Evolutionary conservation across 35 echinoderm and acorn worm species (phyloP), one percentile per base, ranked within the genome.

Genomic region (Patiria miniata): DNA sequence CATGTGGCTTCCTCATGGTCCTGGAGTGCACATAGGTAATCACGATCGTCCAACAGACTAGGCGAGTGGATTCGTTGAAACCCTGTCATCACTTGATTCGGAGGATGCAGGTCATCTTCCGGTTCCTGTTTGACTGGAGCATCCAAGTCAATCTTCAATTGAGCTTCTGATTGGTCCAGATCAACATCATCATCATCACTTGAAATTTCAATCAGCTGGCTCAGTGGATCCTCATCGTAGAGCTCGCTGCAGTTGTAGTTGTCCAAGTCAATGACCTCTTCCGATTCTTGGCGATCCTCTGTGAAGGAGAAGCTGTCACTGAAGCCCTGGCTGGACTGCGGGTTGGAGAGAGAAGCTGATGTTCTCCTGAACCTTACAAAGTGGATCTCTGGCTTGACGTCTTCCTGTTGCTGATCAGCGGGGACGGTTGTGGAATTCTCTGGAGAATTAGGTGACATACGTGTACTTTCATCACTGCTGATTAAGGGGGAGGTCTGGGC

Each of bases 171-270:
- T 26, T 2, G 1, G 8, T 73, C 65, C 26, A 73, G 65, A 34
- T 73, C 19, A 14, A 60, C 8, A 7, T 73, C 65, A 1, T 10
- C 23, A 1, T 73, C 65, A 15, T 73, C 65, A 73, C 65, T 73
- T 15, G 65, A 73, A 14, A 73, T 73, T 30, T 73, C 65, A 28
- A 73, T 73, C 26, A 73, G 65, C 65, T 73, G 65, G 15, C 65
- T 36, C 26, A 73, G 34, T 30, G 19, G 26, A 34, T 73, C 65
- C 34, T 73, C 65, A 16, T 73, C 65, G 9, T 32, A 73, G 65
- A 73, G 65, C 26, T 73, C 26, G 26, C 65, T 73, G 65, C 29
- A 36, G 26, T 73, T 73, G 26, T 73, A 73, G 65, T 34, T 73
- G 1, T 73, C 65, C 65, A 73, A 8, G 29, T 73, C 65, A 30